Conservation (phyloP, 2,888 invertebrate genomes). For the Lamellibrachia columna region DNA sequence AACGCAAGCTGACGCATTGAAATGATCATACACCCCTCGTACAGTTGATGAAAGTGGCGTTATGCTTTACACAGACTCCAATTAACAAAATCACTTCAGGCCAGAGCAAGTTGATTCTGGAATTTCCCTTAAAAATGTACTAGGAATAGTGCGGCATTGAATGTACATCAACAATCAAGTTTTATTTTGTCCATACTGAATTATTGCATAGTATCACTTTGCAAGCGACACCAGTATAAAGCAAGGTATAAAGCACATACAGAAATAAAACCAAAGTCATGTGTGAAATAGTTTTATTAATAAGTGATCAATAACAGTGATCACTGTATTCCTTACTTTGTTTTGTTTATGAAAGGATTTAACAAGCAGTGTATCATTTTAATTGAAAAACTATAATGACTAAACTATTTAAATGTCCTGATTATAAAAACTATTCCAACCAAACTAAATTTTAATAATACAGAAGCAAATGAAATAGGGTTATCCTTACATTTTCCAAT, state of each 20-base stretch:
- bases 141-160: no score
- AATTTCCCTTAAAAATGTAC: no score
- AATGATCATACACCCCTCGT: no score
- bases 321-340: not conserved
- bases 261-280: not conserved
- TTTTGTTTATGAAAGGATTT: slow-evolving; percentile 1
- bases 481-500: not conserved
- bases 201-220: not conserved
- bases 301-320: not conserved
- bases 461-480: not conserved
- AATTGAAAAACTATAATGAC: not conserved
- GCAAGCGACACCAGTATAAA: not conserved
- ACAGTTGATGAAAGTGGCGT: no score
- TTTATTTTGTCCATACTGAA: not conserved
- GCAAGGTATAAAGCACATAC: not conserved
- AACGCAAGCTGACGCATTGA: no score
- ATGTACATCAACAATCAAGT: not conserved
- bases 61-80: no score
- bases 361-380: not conserved
- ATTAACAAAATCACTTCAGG: no score
- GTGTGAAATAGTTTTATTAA: not conserved
- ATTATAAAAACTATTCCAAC: not conserved
- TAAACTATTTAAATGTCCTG: not conserved
- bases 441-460: not conserved
- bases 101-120: no score